Conservation (phyloP, 2,888 invertebrate species). For the Seira ritae region DNA sequence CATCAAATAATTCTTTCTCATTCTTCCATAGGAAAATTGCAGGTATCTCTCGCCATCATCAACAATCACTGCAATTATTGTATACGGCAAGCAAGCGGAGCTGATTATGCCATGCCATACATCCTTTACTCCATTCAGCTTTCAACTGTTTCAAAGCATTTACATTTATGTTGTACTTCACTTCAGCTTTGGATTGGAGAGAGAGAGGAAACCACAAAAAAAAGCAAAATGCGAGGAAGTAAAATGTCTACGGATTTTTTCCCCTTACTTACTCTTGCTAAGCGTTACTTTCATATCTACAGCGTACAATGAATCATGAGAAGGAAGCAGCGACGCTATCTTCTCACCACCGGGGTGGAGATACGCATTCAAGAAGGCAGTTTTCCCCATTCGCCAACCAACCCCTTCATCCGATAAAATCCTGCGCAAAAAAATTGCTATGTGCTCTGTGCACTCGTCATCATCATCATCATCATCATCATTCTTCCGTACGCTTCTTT, state of each 20-base stretch:
- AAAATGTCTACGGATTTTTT: neutral
- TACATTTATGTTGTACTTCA: too few species aligned
- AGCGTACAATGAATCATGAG: neutral
- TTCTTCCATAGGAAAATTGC: neutral
- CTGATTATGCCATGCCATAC: conserved; percentile 28
- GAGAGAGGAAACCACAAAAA: neutral
- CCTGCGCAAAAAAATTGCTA: neutral
- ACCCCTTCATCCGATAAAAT: neutral
- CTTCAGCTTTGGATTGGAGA: neutral
- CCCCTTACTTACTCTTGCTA: neutral
- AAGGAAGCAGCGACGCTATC: neutral
- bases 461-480: conserved; percentile 7
- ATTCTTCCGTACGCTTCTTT: neutral
- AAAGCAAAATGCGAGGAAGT: conserved; percentile 4
- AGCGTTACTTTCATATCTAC: neutral
- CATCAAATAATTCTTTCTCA: neutral
- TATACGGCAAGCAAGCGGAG: neutral
- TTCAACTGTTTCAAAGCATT: neutral
- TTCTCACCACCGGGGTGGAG: conserved; percentile 19
- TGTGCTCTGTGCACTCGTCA: neutral
- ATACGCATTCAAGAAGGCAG: neutral
- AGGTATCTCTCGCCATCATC: neutral
- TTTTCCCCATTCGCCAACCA: conserved; percentile 1
- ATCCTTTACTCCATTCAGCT: neutral
- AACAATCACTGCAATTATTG: conserved; percentile 5